Conservation (phyloP, 2,113 vertebrate genomes). For the Microcebus ravelobensis region DNA sequence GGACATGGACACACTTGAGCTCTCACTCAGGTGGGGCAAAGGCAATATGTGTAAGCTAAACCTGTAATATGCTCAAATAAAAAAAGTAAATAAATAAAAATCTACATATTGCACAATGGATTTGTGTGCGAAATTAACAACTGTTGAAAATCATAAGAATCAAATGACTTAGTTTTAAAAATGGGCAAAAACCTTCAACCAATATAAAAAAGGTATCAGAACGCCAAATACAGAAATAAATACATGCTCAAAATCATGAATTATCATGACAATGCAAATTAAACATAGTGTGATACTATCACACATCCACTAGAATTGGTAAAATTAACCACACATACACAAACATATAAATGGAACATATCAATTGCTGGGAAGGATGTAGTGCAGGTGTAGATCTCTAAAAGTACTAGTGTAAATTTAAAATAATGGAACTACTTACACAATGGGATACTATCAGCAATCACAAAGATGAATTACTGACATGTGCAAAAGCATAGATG, state of each 20-base stretch:
- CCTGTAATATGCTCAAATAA: no score
- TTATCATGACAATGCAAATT: not conserved
- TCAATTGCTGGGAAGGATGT: not conserved
- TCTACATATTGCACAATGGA: not conserved
- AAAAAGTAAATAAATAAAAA: no score
- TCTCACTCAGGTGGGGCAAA: no score
- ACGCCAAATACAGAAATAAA: not conserved
- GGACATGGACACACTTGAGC: no score
- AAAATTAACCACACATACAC: not conserved
- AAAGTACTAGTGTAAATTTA: not conserved
- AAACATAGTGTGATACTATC: not conserved
- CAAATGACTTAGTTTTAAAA: not conserved
- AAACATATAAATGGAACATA: not conserved
- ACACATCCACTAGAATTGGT: not conserved
- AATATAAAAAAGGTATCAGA: not conserved
- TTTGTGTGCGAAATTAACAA: not conserved
- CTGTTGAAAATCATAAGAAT: not conserved
- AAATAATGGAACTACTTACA: not conserved
- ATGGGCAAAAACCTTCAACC: not conserved
- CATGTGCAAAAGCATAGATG: not conserved
- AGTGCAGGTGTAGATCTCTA: not conserved
- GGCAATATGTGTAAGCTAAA: no score
- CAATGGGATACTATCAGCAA: not conserved
- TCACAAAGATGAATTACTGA: not conserved
- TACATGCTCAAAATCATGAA: not conserved